These are phyloP conservation scores for Darevskia nairensis DNA, from an alignment of 2,797 vertebrate genomes.

Conservation along the genomic window DNA sequence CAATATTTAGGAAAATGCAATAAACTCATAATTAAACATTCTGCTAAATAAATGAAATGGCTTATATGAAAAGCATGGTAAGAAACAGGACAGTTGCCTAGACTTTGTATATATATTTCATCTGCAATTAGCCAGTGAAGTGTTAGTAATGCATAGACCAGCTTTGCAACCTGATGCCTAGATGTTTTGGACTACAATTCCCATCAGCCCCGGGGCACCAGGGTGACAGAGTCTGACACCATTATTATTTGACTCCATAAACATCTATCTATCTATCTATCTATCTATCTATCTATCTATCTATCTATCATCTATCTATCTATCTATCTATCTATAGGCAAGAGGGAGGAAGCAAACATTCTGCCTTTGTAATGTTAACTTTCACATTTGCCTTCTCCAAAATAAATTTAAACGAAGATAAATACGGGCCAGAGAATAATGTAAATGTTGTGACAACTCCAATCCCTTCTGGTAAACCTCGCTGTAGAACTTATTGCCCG, in stretches of 20 bases:
- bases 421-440: neutral
- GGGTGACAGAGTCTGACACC: no score
- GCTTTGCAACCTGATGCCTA: no score
- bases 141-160: neutral
- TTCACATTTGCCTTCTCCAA: neutral
- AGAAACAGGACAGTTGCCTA: neutral
- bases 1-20: conserved; percentile 16
- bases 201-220: no score
- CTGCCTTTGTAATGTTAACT: neutral
- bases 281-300: no score
- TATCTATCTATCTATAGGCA: neutral
- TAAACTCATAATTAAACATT: conserved; percentile 17
- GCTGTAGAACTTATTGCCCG: neutral
- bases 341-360: neutral
- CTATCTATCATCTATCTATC: no score
- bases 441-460: neutral
- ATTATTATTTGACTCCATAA: no score
- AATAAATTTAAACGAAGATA: neutral
- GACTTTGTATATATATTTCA: neutral
- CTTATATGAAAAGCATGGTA: neutral
- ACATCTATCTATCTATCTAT: no score
- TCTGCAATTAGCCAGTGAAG: neutral
- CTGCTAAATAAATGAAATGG: conserved; percentile 5
- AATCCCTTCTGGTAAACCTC: conserved; percentile 13
- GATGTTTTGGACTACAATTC: no score